A percentile compares a stretch with the other conserved stretches of the same genome.
Conservation (phyloP, 2,888 invertebrate species). For the Meandrusa payeni region DNA sequence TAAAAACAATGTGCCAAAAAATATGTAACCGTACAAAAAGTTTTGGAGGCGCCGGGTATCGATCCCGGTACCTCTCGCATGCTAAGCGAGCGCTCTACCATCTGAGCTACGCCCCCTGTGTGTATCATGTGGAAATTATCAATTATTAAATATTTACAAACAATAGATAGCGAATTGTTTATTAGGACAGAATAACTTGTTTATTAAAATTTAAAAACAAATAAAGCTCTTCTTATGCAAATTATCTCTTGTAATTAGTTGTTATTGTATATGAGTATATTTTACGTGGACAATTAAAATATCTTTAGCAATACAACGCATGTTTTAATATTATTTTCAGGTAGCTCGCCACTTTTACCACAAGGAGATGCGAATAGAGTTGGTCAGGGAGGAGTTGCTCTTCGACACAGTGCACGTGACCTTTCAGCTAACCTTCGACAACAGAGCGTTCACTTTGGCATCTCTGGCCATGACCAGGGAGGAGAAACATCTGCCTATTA, state of each 20-base stretch:
- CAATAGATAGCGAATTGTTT: no score
- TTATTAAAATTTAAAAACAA: no score
- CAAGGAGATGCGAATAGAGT: slow-evolving; percentile 95
- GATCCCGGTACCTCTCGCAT: slow-evolving; percentile 81
- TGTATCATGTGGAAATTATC: no score
- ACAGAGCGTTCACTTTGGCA: slow-evolving; percentile 92
- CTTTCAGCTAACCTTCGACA: slow-evolving; percentile 96
- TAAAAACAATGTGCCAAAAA: no score
- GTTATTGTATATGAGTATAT: no score
- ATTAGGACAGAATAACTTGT: no score
- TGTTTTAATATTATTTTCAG: slow-evolving; percentile 49
- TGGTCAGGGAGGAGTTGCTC: slow-evolving; percentile 91
- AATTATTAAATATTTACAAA: no score
- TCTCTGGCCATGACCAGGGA: slow-evolving; percentile 92
- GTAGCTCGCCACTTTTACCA: slow-evolving; percentile 97
- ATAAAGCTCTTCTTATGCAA: no score
- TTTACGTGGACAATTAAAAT: no score
- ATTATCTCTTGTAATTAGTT: no score
- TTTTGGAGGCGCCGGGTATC: slow-evolving; percentile 78
- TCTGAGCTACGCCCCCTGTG: slow-evolving; percentile 77
- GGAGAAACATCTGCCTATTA: slow-evolving; percentile 93
- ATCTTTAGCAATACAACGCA: no score
- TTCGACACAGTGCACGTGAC: slow-evolving; percentile 96
- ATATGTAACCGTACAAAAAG: no score
- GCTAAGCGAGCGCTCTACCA: slow-evolving; percentile 81